Percentiles rank a stretch among this genome's conserved stretches.
Conservation (phyloP, 2,888 invertebrate genomes). For the Nephrotoma appendiculata region DNA sequence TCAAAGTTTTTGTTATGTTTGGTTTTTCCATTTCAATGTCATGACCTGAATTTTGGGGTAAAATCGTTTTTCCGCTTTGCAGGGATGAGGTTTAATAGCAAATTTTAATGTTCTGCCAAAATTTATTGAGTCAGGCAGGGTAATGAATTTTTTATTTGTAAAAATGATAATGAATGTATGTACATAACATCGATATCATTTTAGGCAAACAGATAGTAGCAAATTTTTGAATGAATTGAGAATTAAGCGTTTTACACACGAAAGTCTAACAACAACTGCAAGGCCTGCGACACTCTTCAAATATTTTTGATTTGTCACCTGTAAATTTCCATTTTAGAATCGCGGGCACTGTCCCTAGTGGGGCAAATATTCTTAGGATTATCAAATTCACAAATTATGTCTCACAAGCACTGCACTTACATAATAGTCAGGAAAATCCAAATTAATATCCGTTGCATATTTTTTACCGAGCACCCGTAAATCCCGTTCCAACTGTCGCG, state of each 20-base stretch:
- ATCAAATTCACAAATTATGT: background rate
- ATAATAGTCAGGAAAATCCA: slow-evolving; percentile 27
- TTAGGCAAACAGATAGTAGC: no score
- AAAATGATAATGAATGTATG: no score
- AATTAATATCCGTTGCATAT: slow-evolving; percentile 28
- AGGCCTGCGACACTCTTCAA: no score
- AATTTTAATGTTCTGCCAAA: background rate
- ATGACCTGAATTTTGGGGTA: background rate
- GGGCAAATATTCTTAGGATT: background rate
- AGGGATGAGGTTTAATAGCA: background rate
- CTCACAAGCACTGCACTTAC: slow-evolving; percentile 17
- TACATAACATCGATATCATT: no score
- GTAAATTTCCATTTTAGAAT: no score
- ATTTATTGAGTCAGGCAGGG: background rate
- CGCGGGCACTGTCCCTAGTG: no score
- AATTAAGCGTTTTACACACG: no score
- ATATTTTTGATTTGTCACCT: no score
- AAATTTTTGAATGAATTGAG: no score
- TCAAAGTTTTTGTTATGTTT: background rate
- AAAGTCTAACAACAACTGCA: no score
- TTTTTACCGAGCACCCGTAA: slow-evolving; percentile 26
- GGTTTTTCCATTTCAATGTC: background rate
- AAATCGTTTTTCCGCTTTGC: background rate
- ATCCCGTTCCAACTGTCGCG: slow-evolving; percentile 25
- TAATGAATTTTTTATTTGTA: no score